A percentile compares a stretch with the other conserved stretches of the same genome.
These are phyloP conservation scores for Tarsius wallacei DNA, from an alignment of 2,797 vertebrate species.

Conservation along the genomic window DNA sequence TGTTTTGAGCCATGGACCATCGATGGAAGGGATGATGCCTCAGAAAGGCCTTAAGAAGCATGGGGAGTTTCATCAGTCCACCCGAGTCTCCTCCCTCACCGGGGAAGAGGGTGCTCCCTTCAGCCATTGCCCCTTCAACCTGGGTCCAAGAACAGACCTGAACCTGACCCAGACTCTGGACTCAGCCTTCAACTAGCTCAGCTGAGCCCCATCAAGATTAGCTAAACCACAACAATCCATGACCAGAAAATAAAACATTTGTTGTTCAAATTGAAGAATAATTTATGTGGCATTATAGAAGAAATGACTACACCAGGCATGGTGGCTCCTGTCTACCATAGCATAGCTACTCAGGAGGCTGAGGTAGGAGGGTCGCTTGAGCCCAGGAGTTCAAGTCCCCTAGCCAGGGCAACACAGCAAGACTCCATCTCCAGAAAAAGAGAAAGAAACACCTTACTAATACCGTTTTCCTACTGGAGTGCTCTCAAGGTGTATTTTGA, in stretches of 20 bases:
- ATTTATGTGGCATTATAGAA: not conserved
- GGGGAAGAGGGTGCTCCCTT: not conserved
- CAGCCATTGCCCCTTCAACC: not conserved
- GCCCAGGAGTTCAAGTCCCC: no score
- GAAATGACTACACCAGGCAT: not conserved
- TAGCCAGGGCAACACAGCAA: no score
- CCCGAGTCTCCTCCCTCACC: not conserved
- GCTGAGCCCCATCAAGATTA: slow-evolving; percentile 4
- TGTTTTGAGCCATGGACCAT: not conserved
- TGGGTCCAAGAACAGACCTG: not conserved
- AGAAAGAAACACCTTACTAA: not conserved
- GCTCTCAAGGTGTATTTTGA: not conserved
- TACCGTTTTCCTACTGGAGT: not conserved
- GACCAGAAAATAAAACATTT: slow-evolving; percentile 32
- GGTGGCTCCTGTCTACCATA: no score
- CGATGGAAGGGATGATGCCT: not conserved
- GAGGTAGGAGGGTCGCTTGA: no score
- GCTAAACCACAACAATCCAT: not conserved
- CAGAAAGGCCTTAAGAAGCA: not conserved
- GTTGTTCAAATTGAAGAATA: not conserved
- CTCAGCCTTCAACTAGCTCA: not conserved
- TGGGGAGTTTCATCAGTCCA: not conserved
- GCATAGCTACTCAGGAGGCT: no score
- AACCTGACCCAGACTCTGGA: not conserved
- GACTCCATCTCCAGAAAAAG: no score